Evolutionary conservation across 2,113 vertebrate genomes (phyloP).

Genomic region (Scortum barcoo): DNA sequence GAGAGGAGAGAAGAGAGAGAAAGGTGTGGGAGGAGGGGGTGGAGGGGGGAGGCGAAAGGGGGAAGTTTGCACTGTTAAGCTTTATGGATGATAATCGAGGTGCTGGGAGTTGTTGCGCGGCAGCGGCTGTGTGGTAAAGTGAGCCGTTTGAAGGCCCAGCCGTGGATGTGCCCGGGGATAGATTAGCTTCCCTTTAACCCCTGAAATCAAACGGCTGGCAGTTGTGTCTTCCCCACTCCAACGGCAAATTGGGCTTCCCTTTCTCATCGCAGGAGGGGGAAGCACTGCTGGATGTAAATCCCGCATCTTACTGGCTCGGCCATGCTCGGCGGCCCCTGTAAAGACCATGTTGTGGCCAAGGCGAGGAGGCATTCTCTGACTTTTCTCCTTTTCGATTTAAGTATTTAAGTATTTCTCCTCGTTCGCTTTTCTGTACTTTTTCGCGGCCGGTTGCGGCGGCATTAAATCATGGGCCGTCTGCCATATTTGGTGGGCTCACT

Average conservation of each 20-base stretch:
- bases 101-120: constrained; percentile 29
- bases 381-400: constrained; percentile 27
- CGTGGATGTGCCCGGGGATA: constrained; percentile 40
- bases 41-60: not conserved
- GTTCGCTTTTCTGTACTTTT: constrained; percentile 8
- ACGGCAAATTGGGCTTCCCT: constrained; percentile 36
- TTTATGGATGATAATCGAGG: constrained; percentile 30
- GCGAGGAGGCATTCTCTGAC: constrained; percentile 6
- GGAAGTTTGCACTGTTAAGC: constrained; percentile 23
- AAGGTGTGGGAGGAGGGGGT: not conserved
- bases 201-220: constrained; percentile 43
- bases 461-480: not conserved
- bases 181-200: constrained; percentile 63
- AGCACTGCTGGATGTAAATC: constrained; percentile 52
- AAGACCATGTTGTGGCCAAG: constrained; percentile 34
- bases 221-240: constrained; percentile 47
- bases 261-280: constrained; percentile 19
- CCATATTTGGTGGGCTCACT: not conserved
- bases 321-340: constrained; percentile 50
- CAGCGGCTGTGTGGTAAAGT: constrained; percentile 23
- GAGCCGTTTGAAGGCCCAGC: constrained; percentile 52
- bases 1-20: constrained; percentile 17
- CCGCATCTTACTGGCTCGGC: constrained; percentile 26
- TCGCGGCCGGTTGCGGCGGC: not conserved
- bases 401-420: constrained; percentile 19